These are phyloP conservation scores for Suillia variegata DNA, from an alignment of 2,888 invertebrate species.

Conservation along the genomic window DNA sequence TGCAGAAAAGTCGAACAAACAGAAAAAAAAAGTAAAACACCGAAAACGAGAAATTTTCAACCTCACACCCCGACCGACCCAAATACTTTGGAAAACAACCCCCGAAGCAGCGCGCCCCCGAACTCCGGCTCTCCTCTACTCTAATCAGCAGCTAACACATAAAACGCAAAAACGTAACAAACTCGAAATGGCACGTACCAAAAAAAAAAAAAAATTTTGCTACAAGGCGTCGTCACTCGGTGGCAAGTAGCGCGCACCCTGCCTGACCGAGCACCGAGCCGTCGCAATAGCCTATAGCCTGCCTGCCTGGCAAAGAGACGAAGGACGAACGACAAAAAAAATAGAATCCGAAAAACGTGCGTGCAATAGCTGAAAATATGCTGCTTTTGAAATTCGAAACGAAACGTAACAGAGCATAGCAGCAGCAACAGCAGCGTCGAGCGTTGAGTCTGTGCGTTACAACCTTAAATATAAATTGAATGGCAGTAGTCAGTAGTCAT, in stretches of 20 bases:
- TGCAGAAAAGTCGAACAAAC: too few relatives aligned
- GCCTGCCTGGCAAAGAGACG: background rate
- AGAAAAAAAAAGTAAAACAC: background rate
- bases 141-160: slow-evolving; percentile 48
- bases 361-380: slow-evolving; percentile 45
- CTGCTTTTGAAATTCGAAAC: slow-evolving; percentile 11
- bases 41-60: slow-evolving; percentile 6
- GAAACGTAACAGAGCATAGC: too few relatives aligned
- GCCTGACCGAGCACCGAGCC: background rate
- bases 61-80: background rate
- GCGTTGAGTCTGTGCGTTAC: slow-evolving; percentile 21
- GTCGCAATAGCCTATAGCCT: background rate
- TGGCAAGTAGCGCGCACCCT: background rate
- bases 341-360: slow-evolving; percentile 36
- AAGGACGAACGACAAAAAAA: background rate
- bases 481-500: too few relatives aligned
- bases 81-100: background rate
- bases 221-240: too few relatives aligned
- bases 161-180: slow-evolving; percentile 37
- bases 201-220: background rate
- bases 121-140: background rate
- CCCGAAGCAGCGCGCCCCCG: background rate
- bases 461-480: slow-evolving; percentile 35
- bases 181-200: slow-evolving; percentile 10
- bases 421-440: slow-evolving; percentile 36